Evolutionary conservation across 2,888 invertebrate genomes (phyloP).

Genomic region (Oligia strigilis): DNA sequence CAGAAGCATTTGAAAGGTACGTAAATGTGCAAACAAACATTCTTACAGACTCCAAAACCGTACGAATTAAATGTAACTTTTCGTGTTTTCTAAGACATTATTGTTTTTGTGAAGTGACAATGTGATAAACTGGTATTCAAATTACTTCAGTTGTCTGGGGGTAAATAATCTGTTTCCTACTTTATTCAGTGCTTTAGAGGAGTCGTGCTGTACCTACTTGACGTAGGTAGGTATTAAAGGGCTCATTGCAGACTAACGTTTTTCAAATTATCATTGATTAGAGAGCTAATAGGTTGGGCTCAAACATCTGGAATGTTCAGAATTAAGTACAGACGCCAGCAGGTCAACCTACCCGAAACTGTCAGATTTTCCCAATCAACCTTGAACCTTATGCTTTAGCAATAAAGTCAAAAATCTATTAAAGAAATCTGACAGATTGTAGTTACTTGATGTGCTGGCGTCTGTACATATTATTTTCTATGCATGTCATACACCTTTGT

Average conservation of each 20-base stretch:
- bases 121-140: not conserved
- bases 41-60: not conserved
- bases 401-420: too few relatives aligned
- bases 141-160: not conserved
- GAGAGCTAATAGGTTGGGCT: not conserved
- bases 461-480: not conserved
- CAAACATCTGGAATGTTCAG: not conserved
- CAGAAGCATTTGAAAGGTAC: not conserved
- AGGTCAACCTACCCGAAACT: too few relatives aligned
- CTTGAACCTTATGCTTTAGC: too few relatives aligned
- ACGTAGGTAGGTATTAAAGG: not conserved
- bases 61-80: not conserved
- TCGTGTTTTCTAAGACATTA: not conserved
- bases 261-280: not conserved
- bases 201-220: too few relatives aligned
- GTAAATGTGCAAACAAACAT: constrained; percentile 3
- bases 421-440: too few relatives aligned
- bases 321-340: too few relatives aligned
- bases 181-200: not conserved
- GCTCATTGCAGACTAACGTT: not conserved
- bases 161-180: not conserved
- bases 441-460: too few relatives aligned
- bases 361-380: too few relatives aligned
- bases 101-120: not conserved
- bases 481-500: not conserved